Evolutionary conservation across 2,113 vertebrate genomes (phyloP).

Genomic region (Syrmaticus mikado): DNA sequence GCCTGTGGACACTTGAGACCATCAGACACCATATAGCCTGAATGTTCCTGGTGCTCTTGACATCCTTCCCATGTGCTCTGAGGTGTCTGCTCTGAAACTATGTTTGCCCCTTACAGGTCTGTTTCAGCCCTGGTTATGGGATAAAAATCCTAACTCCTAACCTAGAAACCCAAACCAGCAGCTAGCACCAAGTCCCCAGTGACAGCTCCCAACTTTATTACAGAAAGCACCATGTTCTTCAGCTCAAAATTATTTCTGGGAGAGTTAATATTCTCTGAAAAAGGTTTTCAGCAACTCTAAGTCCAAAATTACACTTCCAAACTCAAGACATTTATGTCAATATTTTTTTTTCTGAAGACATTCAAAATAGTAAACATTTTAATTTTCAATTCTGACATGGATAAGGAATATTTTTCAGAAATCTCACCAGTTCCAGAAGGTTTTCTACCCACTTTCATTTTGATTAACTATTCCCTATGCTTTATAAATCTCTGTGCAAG

Average conservation of each 20-base stretch:
- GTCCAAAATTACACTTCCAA: not conserved
- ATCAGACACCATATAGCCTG: not conserved
- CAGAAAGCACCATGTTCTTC: not conserved
- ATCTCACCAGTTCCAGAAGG: not conserved
- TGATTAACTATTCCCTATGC: not conserved
- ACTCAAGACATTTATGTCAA: not conserved
- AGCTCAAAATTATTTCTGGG: not conserved
- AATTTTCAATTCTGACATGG: not conserved
- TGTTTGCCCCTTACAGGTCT: not conserved
- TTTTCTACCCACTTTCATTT: not conserved
- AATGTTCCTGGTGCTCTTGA: not conserved
- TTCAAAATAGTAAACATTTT: not conserved
- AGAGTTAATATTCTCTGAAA: not conserved
- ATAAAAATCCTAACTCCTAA: not conserved
- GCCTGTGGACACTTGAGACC: rapidly evolving
- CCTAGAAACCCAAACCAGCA: not conserved
- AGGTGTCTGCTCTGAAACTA: rapidly evolving
- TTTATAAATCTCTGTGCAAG: not conserved
- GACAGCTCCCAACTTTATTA: not conserved
- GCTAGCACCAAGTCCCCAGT: rapidly evolving
- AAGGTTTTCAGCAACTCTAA: not conserved
- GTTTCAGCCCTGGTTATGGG: not conserved
- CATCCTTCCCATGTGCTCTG: not conserved
- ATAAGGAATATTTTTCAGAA: not conserved
- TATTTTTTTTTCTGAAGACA: not conserved